A percentile compares a stretch with the other conserved stretches of the same genome.
phyloP scores from a whole-genome alignment of 2,113 vertebrate genomes.

The Tenrec ecaudatus region DNA sequence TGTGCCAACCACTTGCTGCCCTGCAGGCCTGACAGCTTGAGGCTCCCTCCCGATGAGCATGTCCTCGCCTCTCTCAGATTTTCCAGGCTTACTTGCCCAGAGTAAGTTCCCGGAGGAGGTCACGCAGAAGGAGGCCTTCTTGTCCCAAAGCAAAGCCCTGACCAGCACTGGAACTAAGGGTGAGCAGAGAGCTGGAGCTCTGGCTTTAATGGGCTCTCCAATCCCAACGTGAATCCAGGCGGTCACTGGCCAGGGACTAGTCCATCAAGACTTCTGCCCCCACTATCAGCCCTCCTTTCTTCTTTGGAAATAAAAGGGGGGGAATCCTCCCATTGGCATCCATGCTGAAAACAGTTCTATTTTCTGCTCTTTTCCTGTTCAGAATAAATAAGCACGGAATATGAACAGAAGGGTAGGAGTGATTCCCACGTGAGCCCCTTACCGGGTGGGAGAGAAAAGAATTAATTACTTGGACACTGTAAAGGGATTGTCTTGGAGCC shows the following conservation, averaged over 20 bases:
- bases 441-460: constrained; percentile 73
- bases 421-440: constrained; percentile 62
- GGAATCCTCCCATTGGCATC: background rate
- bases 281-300: background rate
- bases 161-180: fast-evolving
- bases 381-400: constrained; percentile 34
- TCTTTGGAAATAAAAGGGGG: background rate
- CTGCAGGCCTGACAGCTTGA: background rate
- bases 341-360: constrained; percentile 74
- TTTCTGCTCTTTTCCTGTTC: constrained; percentile 74
- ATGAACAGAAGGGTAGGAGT: constrained; percentile 62
- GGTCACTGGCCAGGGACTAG: background rate
- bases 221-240: background rate
- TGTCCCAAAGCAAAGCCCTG: background rate
- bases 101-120: background rate
- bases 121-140: background rate
- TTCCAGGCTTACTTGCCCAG: background rate
- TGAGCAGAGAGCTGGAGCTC: background rate
- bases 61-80: background rate
- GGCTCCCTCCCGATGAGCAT: background rate
- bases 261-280: background rate
- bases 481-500: constrained; percentile 50
- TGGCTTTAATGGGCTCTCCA: background rate
- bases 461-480: constrained; percentile 60
- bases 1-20: background rate